Conservation (phyloP, 2,888 invertebrate species). For the Macrosiphum euphorbiae region DNA sequence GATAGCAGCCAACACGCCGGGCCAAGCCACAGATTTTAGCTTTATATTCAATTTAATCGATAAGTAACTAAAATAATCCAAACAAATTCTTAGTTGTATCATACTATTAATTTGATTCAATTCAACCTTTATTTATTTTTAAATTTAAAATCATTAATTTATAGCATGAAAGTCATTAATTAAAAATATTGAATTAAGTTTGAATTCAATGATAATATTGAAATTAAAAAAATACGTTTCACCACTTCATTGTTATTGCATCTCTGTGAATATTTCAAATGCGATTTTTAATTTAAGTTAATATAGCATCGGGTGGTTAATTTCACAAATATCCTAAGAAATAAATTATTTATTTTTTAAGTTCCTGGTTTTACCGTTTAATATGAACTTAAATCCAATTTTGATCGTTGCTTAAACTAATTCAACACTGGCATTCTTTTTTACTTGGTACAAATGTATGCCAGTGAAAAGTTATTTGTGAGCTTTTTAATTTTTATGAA, state of each 20-base stretch:
- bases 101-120: neutral
- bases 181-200: neutral
- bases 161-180: neutral
- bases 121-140: neutral
- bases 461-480: neutral
- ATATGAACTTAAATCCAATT: neutral
- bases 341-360: neutral
- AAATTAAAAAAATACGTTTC: neutral
- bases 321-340: neutral
- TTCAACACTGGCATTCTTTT: neutral
- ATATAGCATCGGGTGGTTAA: neutral
- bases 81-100: neutral
- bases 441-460: neutral
- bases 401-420: neutral
- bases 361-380: neutral
- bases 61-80: neutral
- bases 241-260: neutral
- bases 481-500: neutral
- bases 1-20: too few relatives aligned
- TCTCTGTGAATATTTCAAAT: neutral
- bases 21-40: too few relatives aligned
- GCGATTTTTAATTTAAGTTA: neutral
- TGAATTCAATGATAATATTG: neutral
- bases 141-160: neutral
- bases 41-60: neutral